phyloP scores from a whole-genome alignment of 1,140 invertebrate genomes.

The Gonatopus flavifemur region DNA sequence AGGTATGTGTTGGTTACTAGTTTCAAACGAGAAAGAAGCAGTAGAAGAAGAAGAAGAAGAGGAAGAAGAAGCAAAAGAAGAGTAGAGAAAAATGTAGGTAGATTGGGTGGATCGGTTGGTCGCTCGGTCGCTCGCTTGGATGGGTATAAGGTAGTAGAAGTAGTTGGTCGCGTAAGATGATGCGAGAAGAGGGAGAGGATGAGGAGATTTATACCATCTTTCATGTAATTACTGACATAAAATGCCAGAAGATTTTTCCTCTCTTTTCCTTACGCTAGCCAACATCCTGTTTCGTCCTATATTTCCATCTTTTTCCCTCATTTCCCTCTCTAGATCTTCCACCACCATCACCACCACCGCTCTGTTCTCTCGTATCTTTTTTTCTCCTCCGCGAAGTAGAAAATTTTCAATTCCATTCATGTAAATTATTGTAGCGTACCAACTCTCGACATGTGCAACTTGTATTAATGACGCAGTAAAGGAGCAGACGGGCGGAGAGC shows the following conservation, averaged over 20 bases:
- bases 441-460: slow-evolving; percentile 59
- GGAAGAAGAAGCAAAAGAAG: slow-evolving; percentile 11
- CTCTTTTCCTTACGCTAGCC: neutral
- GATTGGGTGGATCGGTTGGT: slow-evolving; percentile 22
- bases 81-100: slow-evolving; percentile 29
- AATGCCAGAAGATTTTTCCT: slow-evolving; percentile 46
- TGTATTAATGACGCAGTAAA: slow-evolving; percentile 58
- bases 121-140: slow-evolving; percentile 21
- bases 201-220: slow-evolving; percentile 46
- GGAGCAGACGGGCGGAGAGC: slow-evolving; percentile 51
- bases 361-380: slow-evolving; percentile 41
- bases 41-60: slow-evolving; percentile 6
- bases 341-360: slow-evolving; percentile 1
- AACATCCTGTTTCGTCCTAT: slow-evolving; percentile 4
- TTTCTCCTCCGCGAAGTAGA: slow-evolving; percentile 54
- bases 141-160: too few species aligned
- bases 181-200: too few species aligned
- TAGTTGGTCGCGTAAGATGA: too few species aligned
- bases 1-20: neutral
- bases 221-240: slow-evolving; percentile 55
- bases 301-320: slow-evolving; percentile 2
- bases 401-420: slow-evolving; percentile 61
- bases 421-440: slow-evolving; percentile 60
- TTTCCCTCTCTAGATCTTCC: slow-evolving; percentile 15
- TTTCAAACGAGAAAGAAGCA: neutral